These are phyloP conservation scores for Propsilocerus akamusi DNA, from an alignment of 1,140 invertebrate genomes.

Conservation along the genomic window DNA sequence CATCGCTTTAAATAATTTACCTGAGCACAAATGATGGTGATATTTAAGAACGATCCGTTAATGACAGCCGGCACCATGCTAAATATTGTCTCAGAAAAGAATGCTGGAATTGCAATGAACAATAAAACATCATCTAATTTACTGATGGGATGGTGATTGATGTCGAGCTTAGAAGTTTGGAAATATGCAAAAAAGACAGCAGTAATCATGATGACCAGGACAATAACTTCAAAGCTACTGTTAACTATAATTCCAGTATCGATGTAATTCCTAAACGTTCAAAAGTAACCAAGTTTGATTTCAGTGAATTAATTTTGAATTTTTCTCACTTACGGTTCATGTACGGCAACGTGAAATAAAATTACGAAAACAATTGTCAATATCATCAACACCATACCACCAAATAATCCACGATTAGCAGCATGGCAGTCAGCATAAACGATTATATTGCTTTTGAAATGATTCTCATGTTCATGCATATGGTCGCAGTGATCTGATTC, in stretches of 20 bases:
- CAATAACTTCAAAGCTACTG: conserved; percentile 24
- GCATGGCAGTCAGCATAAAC: conserved; percentile 54
- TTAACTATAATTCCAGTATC: conserved; percentile 26
- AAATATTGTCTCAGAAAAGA: conserved; percentile 46
- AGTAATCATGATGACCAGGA: conserved; percentile 33
- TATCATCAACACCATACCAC: conserved; percentile 41
- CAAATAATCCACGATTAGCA: conserved; percentile 47
- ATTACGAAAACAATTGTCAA: conserved; percentile 42
- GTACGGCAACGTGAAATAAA: conserved; percentile 44
- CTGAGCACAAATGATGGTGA: conserved; percentile 31
- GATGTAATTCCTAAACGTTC: conserved; percentile 20
- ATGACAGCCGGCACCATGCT: conserved; percentile 39
- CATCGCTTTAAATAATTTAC: conserved; percentile 21
- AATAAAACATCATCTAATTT: conserved; percentile 49
- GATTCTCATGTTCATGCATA: conserved; percentile 23
- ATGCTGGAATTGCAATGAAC: conserved; percentile 50
- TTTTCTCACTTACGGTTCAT: conserved; percentile 23
- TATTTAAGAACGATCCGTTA: conserved; percentile 28
- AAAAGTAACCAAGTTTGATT: neutral
- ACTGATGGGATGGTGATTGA: conserved; percentile 42
- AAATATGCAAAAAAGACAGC: conserved; percentile 32
- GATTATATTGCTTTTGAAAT: conserved; percentile 34
- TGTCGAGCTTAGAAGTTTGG: conserved; percentile 37
- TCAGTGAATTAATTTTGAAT: neutral
- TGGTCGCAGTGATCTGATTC: neutral